Percentiles rank a stretch among this genome's conserved stretches.
Evolutionary conservation across 2,113 vertebrate species (phyloP).

Genomic region (Sisor rabdophorus): DNA sequence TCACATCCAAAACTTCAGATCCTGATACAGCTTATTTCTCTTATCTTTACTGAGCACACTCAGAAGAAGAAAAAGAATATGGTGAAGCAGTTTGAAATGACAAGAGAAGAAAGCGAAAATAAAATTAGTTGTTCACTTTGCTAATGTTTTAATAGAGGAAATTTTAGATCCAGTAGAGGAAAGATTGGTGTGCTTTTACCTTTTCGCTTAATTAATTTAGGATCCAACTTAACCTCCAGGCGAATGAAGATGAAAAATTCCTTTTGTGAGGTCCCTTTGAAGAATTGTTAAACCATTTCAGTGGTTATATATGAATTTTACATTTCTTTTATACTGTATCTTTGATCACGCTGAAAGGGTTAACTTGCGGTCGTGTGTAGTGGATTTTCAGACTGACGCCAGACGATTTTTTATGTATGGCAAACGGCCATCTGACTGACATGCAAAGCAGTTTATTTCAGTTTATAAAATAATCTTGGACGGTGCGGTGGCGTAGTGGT

Average conservation of each 20-base stretch:
- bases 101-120: neutral
- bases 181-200: neutral
- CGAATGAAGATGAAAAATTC: neutral
- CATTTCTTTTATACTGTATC: neutral
- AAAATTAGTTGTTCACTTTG: constrained; percentile 8
- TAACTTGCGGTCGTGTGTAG: no score
- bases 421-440: no score
- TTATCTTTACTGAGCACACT: constrained; percentile 14
- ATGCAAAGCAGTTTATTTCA: no score
- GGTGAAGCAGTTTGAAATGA: constrained; percentile 13
- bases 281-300: neutral
- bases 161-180: neutral
- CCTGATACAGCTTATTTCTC: constrained; percentile 29
- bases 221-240: neutral
- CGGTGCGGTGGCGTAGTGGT: no score
- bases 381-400: no score
- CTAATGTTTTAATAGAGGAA: neutral
- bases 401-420: no score
- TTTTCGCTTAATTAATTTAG: constrained; percentile 7
- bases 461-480: no score
- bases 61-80: constrained; percentile 38
- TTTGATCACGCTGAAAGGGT: neutral
- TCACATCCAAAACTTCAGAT: constrained; percentile 55
- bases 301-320: neutral
- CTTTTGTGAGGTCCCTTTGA: neutral